Base-by-base conservation (phyloP, 2,113 vertebrate genomes). In the Dromiciops gliroides region DNA sequence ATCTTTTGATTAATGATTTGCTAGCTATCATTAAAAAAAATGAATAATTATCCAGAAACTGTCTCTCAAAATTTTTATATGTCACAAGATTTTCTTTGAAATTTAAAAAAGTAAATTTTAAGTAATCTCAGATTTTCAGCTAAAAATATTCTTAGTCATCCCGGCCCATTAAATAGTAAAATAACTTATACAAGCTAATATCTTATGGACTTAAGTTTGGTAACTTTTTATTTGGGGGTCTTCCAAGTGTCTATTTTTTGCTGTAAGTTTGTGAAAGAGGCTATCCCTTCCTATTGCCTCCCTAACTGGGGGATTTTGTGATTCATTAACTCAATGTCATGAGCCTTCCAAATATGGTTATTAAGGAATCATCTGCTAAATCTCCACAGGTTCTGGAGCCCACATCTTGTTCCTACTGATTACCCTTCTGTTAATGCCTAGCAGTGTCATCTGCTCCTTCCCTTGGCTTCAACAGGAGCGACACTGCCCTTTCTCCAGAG, bases 161-260 rank as follows among this genome's bases (percentile, higher is more conserved):
- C 96, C 37, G 92, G 44, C n/a, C 89, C 49, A 92, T 26, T 94
- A 93, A 50, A 5, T 90, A 96, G 19, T 92, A 94, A 93, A 26
- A 2, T 93, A 91, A 95, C 60, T 94, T 96, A 89, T 37, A 90
- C 93, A 93, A n/a, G n/a, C 51, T 90, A 94, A 19, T 52, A 96
- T 90, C 89, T 91, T 96, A 37, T 31, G 94, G 97, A 91, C 31
- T 25, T 96, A 95, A 92, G 94, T 92, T 37, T 98, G 44, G 28
- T 50, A 22, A 31, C 3, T 93, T 90, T 97, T 92, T 90, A 9
- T 44, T 22, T 90, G 95, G 19, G 5, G 44, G 25, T 89, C 56
- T 96, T 95, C 52, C 67, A 83, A 93, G n/a, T 89, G 8, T 16
- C 53, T 3, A 53, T 47, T 60, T 93, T 97, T 94, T 94, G 51